These are phyloP conservation scores for Merluccius polli DNA, from an alignment of 2,797 vertebrate species.

Conservation along the genomic window DNA sequence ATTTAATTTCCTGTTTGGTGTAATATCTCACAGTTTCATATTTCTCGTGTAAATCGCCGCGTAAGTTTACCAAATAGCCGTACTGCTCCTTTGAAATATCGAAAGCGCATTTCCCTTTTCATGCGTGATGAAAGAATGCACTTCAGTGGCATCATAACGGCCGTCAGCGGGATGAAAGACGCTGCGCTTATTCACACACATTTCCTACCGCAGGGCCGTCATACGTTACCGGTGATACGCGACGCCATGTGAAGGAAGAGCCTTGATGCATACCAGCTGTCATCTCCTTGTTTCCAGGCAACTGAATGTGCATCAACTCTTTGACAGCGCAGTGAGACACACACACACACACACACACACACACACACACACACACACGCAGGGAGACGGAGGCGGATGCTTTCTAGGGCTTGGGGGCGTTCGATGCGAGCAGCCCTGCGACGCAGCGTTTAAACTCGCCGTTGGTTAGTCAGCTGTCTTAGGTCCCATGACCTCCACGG, in stretches of 20 bases:
- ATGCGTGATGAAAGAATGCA: neutral
- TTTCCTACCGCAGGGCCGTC: constrained; percentile 11
- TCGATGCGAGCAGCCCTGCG: too few relatives aligned
- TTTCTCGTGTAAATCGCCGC: neutral
- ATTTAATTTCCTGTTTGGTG: neutral
- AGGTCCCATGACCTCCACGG: too few relatives aligned
- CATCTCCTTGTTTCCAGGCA: neutral
- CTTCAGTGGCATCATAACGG: neutral
- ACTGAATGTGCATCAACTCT: neutral
- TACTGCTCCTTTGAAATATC: neutral
- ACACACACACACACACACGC: too few relatives aligned
- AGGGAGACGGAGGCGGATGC: neutral
- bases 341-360: too few relatives aligned
- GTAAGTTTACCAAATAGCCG: neutral
- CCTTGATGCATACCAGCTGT: neutral
- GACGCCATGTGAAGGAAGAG: neutral
- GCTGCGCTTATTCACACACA: neutral
- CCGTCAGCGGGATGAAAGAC: neutral
- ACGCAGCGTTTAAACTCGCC: too few relatives aligned
- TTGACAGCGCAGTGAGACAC: neutral
- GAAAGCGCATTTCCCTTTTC: neutral
- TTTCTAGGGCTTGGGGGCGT: neutral
- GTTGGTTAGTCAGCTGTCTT: too few relatives aligned
- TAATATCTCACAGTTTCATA: neutral
- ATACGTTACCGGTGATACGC: neutral